phyloP scores from a whole-genome alignment of 2,888 invertebrate genomes.

The Hemaris fuciformis region DNA sequence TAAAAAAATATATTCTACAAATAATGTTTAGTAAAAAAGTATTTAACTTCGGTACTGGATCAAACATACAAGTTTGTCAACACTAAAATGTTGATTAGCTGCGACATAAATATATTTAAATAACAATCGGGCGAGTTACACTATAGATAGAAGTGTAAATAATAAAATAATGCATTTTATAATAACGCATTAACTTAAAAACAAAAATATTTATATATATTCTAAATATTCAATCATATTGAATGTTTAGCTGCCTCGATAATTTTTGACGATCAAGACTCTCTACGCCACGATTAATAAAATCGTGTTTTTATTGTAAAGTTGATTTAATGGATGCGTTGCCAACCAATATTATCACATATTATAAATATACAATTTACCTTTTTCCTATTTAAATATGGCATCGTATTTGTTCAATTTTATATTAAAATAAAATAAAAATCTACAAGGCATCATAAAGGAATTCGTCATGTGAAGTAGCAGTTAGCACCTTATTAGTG shows the following conservation, averaged over 20 bases:
- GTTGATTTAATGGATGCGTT: background rate
- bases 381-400: background rate
- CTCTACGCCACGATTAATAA: background rate
- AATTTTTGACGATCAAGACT: background rate
- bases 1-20: background rate
- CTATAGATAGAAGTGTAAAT: no score
- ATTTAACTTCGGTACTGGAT: background rate
- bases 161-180: no score
- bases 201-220: background rate
- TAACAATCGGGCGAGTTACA: no score
- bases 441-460: background rate
- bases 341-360: background rate
- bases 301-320: background rate
- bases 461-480: no score
- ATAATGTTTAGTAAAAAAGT: background rate
- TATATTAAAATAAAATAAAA: background rate
- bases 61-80: background rate
- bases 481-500: no score
- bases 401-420: background rate
- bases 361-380: background rate
- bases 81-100: background rate
- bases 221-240: constrained; percentile 1
- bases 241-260: background rate
- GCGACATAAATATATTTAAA: background rate
- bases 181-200: background rate